Base-by-base conservation (phyloP, 2,888 invertebrate genomes). In the Aethes cnicana region DNA sequence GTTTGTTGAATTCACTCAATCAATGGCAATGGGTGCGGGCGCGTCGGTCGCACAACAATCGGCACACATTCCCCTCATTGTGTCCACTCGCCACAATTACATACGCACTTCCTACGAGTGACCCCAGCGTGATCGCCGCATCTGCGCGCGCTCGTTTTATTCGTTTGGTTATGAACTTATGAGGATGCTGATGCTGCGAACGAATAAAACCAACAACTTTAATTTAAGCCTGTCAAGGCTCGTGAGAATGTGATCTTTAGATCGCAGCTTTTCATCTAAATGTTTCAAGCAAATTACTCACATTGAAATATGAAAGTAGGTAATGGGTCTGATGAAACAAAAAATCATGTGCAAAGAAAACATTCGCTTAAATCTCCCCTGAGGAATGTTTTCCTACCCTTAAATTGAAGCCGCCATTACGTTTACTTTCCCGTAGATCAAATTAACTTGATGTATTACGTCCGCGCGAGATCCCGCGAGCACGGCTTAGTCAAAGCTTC, bases 11-110 rank as follows among this genome's bases (percentile, higher is more conserved):
- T 82, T 82, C 72, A 74, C 72, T 77, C 84, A 86, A 87, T 88
- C 84, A 88, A 78, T 80, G 81, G 79, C 75, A 61, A 77, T 85
- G 84, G 85, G 86, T 76, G 85, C 84, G 85, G 84, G 84, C 84
- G 84, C 84, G 82, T 80, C 74, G 81, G 81, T 85, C 86, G 85
- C 87, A 87, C 84, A 85, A 89, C 85, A 86, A 87, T 89, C 80
- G 81, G 65, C 74, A 77, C 73, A 80, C 79, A 85, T 87, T 87
- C 87, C 85, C 87, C 83, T 82, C 83, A 83, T 88, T 88, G 86
- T 86, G 84, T 76, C 81, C 84, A 83, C 75, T 84, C 74, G 78
- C 75, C 77, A 70, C 84, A 87, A 87, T 87, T 84, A 88, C 82
- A 75, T 81, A 81, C 78, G 77, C 68, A 82, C 84, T 84, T 87